A percentile compares a stretch with the other conserved stretches of the same genome.
Evolutionary conservation across 1,140 invertebrate species (phyloP).

Genomic region (Camponotus floridanus): DNA sequence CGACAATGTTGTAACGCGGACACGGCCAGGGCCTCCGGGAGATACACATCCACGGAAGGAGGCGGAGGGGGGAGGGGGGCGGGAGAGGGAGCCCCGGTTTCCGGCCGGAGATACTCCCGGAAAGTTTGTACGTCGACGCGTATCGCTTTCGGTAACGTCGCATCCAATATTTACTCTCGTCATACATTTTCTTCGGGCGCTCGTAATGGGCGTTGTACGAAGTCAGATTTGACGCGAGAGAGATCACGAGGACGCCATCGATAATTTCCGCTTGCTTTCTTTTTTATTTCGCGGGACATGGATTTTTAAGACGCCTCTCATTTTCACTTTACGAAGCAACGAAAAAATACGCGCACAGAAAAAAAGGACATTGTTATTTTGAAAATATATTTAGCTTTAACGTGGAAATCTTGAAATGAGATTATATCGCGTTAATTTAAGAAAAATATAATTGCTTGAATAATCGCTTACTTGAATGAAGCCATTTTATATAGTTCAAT

Average conservation of each 20-base stretch:
- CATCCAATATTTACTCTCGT: not conserved
- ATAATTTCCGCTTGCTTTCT: not conserved
- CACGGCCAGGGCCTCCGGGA: not conserved
- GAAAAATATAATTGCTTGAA: no score
- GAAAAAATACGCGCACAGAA: no score
- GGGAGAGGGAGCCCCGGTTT: not conserved
- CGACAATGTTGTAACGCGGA: conserved; percentile 5
- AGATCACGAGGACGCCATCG: not conserved
- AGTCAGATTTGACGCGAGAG: not conserved
- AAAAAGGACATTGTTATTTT: no score
- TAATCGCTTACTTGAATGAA: no score
- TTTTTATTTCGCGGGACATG: not conserved
- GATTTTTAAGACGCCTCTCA: no score
- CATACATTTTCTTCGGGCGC: no score
- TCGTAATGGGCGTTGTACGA: not conserved
- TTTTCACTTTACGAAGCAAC: no score
- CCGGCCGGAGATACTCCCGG: not conserved
- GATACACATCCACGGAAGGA: not conserved
- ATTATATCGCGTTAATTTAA: no score
- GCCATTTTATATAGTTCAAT: no score
- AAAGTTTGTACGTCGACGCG: conserved; percentile 15
- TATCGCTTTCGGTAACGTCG: not conserved
- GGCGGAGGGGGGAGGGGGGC: no score
- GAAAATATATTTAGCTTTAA: no score
- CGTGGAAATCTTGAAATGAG: no score